Evolutionary conservation across 1,140 invertebrate species (phyloP).

Genomic region (Eumaeus atala): DNA sequence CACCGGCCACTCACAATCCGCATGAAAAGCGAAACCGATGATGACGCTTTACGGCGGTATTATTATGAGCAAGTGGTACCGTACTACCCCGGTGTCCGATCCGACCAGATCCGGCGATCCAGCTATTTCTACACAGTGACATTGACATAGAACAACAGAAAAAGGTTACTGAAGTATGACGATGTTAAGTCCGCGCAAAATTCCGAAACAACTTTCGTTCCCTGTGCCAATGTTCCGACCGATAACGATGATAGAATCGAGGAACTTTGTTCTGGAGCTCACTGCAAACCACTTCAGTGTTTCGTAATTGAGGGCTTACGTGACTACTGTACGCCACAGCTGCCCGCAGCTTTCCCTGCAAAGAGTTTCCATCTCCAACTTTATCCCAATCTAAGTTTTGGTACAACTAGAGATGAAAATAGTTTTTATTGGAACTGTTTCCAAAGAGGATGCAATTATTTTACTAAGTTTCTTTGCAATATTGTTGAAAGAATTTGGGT

Average conservation of each 20-base stretch:
- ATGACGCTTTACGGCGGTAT: no score
- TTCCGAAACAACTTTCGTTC: constrained; percentile 29
- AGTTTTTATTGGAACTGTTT: constrained; percentile 51
- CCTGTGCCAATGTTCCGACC: constrained; percentile 33
- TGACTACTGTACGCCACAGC: constrained; percentile 61
- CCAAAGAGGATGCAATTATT: constrained; percentile 24
- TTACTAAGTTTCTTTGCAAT: constrained; percentile 4
- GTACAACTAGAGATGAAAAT: constrained; percentile 45
- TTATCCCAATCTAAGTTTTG: constrained; percentile 67
- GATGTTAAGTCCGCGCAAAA: constrained; percentile 12
- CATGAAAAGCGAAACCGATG: no score
- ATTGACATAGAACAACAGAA: no score
- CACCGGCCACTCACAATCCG: no score
- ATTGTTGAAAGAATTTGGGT: not conserved
- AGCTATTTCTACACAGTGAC: no score
- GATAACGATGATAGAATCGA: constrained; percentile 62
- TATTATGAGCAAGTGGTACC: no score
- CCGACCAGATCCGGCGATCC: no score
- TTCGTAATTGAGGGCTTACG: constrained; percentile 72
- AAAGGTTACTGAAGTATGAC: not conserved
- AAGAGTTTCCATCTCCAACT: constrained; percentile 60
- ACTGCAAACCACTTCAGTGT: constrained; percentile 60
- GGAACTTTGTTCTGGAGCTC: constrained; percentile 59
- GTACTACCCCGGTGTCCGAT: no score
- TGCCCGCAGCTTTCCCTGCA: constrained; percentile 53